Percentiles rank a stretch among this genome's conserved stretches.
Conservation (phyloP, 2,113 vertebrate species). For the Cariama cristata region DNA sequence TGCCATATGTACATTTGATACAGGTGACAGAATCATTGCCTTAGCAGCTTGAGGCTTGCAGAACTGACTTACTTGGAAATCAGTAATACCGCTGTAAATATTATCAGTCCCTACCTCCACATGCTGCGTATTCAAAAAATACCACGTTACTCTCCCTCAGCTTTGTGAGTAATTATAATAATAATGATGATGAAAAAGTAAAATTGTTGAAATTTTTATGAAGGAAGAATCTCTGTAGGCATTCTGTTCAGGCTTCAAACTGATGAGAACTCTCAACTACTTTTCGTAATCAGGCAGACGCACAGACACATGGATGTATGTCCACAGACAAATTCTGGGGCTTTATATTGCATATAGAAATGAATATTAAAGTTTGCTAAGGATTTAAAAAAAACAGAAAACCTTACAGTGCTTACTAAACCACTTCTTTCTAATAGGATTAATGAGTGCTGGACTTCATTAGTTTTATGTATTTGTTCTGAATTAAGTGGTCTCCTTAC, state of each 20-base stretch:
- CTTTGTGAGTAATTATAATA: not conserved
- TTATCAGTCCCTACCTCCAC: not conserved
- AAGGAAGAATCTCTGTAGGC: not conserved
- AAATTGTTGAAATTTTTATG: not conserved
- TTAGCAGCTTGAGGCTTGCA: not conserved
- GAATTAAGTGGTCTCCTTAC: not conserved
- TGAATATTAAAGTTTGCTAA: not conserved
- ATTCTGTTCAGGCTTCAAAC: not conserved
- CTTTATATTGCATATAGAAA: not conserved
- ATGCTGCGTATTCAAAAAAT: not conserved
- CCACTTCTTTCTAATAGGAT: not conserved
- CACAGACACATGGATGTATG: not conserved
- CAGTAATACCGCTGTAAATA: not conserved
- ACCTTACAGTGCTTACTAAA: not conserved
- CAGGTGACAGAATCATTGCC: not conserved
- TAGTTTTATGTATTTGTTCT: constrained; percentile 31
- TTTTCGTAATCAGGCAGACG: not conserved
- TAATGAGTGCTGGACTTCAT: constrained; percentile 27
- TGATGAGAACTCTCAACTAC: not conserved
- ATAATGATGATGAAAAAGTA: not conserved
- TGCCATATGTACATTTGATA: not conserved
- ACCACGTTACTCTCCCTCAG: not conserved
- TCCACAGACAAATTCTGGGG: not conserved
- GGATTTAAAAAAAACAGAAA: not conserved
- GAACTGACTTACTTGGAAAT: not conserved